Conservation (phyloP, 2,888 invertebrate species). For the Gisinianus flammeolus region DNA sequence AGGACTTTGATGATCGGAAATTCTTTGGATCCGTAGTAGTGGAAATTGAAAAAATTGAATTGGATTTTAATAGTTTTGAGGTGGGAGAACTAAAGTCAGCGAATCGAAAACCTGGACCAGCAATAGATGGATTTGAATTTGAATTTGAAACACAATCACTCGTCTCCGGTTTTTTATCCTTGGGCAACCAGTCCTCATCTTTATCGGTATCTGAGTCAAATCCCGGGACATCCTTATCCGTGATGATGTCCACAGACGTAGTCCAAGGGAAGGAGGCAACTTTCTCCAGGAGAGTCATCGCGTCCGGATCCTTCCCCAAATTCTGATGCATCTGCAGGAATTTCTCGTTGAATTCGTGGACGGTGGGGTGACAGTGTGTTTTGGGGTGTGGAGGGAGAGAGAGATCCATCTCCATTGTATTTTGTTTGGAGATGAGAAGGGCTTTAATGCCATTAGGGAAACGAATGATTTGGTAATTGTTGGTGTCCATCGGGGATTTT, state of each 20-base stretch:
- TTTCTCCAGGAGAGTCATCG: constrained; percentile 11
- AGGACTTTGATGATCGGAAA: too few species aligned
- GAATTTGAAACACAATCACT: not conserved
- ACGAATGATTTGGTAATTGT: constrained; percentile 41
- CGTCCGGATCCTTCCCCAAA: constrained; percentile 13
- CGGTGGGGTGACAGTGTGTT: constrained; percentile 38
- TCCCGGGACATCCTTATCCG: not conserved
- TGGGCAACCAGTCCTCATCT: not conserved
- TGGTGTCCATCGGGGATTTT: constrained; percentile 47
- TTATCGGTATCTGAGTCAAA: not conserved
- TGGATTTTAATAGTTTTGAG: too few species aligned
- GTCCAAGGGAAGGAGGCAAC: constrained; percentile 12
- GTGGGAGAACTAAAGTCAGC: too few species aligned
- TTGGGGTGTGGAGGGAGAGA: constrained; percentile 16
- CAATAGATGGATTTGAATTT: not conserved
- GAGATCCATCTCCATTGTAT: not conserved
- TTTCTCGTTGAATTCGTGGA: constrained; percentile 46
- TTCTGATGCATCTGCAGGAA: constrained; percentile 36
- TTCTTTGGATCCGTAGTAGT: too few species aligned
- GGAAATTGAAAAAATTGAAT: too few species aligned
- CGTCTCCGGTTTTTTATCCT: not conserved
- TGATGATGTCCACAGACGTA: not conserved
- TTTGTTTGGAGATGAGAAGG: constrained; percentile 37
- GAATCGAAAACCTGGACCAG: not conserved
- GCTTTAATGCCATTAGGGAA: constrained; percentile 43